phyloP scores from a whole-genome alignment of 2,113 vertebrate species.

The Indri indri region DNA sequence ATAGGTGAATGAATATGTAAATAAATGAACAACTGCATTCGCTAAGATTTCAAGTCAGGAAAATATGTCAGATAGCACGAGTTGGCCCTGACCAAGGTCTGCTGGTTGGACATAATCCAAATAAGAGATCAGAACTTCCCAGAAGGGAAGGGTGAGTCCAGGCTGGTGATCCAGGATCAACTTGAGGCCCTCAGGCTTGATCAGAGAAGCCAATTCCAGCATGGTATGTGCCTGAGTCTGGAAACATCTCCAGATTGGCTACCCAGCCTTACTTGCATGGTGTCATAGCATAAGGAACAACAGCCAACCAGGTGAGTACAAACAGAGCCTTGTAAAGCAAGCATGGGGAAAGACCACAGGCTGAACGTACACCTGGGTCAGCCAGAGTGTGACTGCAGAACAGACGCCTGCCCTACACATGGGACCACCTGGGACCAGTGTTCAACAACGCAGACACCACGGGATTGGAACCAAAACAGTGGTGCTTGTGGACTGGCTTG shows the following conservation, averaged over 20 bases:
- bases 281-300: not conserved
- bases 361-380: not conserved
- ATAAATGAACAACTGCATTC: not conserved
- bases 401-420: accelerated
- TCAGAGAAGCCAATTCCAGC: not conserved
- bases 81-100: not conserved
- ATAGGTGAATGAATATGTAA: not conserved
- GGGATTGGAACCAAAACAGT: not conserved
- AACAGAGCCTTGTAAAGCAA: not conserved
- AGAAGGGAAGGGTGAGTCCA: not conserved
- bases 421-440: not conserved
- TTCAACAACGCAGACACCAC: not conserved
- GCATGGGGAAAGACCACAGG: not conserved
- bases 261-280: not conserved
- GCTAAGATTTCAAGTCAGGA: not conserved
- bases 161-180: not conserved
- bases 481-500: not conserved
- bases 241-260: not conserved
- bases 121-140: not conserved
- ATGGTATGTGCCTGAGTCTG: accelerated
- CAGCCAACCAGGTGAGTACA: not conserved
- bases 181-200: not conserved
- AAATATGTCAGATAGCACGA: not conserved
- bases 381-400: not conserved
- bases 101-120: not conserved